These are phyloP conservation scores for Scortum barcoo DNA, from an alignment of 2,113 vertebrate species.

Conservation along the genomic window DNA sequence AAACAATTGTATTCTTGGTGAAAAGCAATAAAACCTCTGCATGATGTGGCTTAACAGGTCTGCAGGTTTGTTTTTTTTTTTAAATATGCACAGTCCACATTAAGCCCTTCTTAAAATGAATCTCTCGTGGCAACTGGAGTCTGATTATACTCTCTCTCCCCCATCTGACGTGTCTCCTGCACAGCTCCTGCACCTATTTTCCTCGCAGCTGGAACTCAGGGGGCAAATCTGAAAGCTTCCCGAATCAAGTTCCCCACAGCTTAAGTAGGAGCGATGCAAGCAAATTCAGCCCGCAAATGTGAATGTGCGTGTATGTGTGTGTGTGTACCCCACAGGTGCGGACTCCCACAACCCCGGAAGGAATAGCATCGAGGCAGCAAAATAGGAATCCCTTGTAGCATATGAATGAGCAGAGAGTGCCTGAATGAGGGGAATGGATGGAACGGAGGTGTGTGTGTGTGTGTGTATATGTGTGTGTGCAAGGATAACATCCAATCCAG, in stretches of 20 bases:
- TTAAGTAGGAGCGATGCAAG: slow-evolving; percentile 59
- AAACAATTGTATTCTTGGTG: slow-evolving; percentile 29
- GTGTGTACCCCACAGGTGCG: slow-evolving; percentile 63
- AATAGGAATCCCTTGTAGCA: slow-evolving; percentile 59
- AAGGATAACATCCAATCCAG: slow-evolving; percentile 46
- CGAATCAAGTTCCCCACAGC: slow-evolving; percentile 53
- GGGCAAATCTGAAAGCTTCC: slow-evolving; percentile 64
- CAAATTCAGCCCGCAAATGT: slow-evolving; percentile 33
- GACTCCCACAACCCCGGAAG: slow-evolving; percentile 56
- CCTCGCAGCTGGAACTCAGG: slow-evolving; percentile 59
- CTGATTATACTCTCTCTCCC: slow-evolving; percentile 51
- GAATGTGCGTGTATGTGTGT: slow-evolving; percentile 5
- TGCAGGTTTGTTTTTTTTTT: slow-evolving; percentile 22
- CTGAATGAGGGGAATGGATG: slow-evolving; percentile 34
- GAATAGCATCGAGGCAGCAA: slow-evolving; percentile 65
- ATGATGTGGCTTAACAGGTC: slow-evolving; percentile 21
- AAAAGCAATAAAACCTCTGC: slow-evolving; percentile 31
- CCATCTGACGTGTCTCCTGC: slow-evolving; percentile 47
- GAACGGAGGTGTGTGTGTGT: slow-evolving; percentile 21
- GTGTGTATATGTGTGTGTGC: slow-evolving; percentile 4
- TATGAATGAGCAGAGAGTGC: slow-evolving; percentile 67
- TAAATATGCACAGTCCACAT: slow-evolving; percentile 39
- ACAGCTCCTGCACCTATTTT: slow-evolving; percentile 57
- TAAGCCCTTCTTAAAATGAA: slow-evolving; percentile 23
- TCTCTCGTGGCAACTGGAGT: slow-evolving; percentile 36